Base-by-base conservation (phyloP, 92 coral and sea anemone species). In the Epizoanthus fatuus region DNA sequence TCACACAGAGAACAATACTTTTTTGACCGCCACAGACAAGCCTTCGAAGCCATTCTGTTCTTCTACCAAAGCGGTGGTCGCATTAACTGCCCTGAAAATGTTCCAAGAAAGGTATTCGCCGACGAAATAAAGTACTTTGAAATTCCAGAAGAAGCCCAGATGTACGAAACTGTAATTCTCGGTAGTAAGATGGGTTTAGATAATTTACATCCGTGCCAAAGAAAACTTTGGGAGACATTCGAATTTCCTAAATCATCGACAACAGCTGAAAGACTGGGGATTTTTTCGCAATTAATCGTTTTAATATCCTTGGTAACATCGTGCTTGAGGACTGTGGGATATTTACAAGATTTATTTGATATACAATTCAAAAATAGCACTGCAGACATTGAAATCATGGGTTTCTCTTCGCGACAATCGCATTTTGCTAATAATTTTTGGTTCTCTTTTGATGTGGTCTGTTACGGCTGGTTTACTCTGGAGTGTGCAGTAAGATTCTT, bases 11-110 rank as follows among this genome's bases (percentile, higher is more conserved):
- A 90, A 38, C 89, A 95, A 47, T 95, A 95, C 10, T 95, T 95
- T 55, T 95, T 95, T 77, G 98, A 95, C 72, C 98, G 98, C n/a
- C 98, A 95, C 84, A 77, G 98, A 40, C 94, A 92, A 72, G 98
- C 98, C 0, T 95, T 95, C 69, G 98, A 95, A 84, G 98, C 93
- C 53, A 95, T 95, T 45, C 62, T 95, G 81, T 95, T 95, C 63
- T 95, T 86, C 84, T 95, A 95, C 75, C 98, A 95, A 81, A 95
- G 90, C 72, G 90, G 91, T 80, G 98, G 98, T 32, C 83, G 98
- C 9, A 49, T 95, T 16, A 75, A 86, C 7, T 82, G 93, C 58
- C 98, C 98, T 4, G 98, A 95, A 75, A 95, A 95, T 77, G 98
- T 95, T 4, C 98, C 98, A 6, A 76, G 85, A 63, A 89, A 81